A percentile compares a stretch with the other conserved stretches of the same genome.
These are phyloP conservation scores for Hemicordylus capensis DNA, from an alignment of 2,113 vertebrate species.

Conservation along the genomic window DNA sequence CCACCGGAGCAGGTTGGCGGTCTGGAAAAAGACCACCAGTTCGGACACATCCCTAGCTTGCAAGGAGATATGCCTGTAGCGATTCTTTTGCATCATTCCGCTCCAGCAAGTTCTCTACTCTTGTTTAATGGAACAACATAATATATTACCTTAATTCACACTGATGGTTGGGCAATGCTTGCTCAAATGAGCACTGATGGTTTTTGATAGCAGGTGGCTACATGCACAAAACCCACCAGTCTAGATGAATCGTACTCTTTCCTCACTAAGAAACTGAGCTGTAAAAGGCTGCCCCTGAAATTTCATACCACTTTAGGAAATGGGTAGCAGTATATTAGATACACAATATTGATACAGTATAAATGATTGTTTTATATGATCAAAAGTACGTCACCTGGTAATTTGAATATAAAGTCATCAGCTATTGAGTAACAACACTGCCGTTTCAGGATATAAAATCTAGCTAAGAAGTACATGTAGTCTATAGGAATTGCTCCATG, in stretches of 20 bases:
- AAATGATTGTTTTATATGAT: neutral
- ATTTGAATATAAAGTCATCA: constrained; percentile 84
- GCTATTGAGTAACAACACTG: constrained; percentile 88
- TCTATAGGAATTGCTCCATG: constrained; percentile 91
- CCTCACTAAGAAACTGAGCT: neutral
- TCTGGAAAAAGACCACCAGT: no score
- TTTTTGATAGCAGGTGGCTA: neutral
- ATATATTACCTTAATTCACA: neutral
- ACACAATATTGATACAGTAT: no score
- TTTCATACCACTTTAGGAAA: neutral
- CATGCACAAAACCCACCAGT: neutral
- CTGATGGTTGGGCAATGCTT: neutral
- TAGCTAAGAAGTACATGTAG: constrained; percentile 90
- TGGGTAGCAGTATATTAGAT: neutral
- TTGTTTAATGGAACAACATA: neutral
- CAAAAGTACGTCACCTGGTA: constrained; percentile 68
- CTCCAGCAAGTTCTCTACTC: neutral
- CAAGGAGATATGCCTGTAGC: no score
- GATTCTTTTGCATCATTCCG: no score
- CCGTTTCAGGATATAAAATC: constrained; percentile 85
- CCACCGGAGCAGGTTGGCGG: no score
- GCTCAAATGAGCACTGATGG: neutral
- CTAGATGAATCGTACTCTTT: no score
- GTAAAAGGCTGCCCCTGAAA: neutral
- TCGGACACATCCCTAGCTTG: no score